Conservation (phyloP, 1,140 invertebrate genomes). For the Scaptomyza pallida region DNA sequence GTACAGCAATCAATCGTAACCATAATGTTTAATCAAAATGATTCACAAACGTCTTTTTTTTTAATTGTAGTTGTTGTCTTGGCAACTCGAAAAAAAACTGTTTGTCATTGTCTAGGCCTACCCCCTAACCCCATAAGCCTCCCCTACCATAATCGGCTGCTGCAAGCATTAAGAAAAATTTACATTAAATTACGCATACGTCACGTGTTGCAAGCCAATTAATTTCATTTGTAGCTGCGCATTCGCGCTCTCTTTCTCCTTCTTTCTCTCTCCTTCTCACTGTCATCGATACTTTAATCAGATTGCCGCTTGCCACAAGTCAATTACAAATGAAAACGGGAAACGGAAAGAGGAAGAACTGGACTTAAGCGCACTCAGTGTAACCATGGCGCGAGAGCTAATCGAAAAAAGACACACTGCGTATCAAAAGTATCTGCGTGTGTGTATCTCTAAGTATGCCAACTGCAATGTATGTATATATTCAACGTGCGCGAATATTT, state of each 20-base stretch:
- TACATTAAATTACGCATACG: conserved; percentile 66
- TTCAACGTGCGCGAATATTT: conserved; percentile 57
- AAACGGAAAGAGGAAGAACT: conserved; percentile 22
- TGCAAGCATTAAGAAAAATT: conserved; percentile 3
- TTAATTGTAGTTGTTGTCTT: no score
- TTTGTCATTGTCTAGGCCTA: no score
- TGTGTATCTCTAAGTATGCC: conserved; percentile 49
- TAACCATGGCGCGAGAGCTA: conserved; percentile 19
- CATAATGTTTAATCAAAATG: no score
- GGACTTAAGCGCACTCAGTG: neutral
- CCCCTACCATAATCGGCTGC: no score
- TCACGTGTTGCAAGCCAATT: conserved; percentile 75
- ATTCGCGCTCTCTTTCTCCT: conserved; percentile 20
- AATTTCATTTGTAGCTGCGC: conserved; percentile 18
- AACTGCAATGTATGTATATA: conserved; percentile 42
- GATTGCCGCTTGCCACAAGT: conserved; percentile 13
- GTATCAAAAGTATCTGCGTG: conserved; percentile 30
- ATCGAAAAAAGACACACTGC: conserved; percentile 9
- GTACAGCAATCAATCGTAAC: no score
- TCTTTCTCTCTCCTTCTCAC: neutral
- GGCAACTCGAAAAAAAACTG: no score
- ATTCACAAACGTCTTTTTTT: no score
- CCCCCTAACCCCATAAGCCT: no score
- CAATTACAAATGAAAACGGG: conserved; percentile 36
- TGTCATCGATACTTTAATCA: conserved; percentile 49